Conservation (phyloP, 1,140 invertebrate genomes). For the Megathymus violae region DNA sequence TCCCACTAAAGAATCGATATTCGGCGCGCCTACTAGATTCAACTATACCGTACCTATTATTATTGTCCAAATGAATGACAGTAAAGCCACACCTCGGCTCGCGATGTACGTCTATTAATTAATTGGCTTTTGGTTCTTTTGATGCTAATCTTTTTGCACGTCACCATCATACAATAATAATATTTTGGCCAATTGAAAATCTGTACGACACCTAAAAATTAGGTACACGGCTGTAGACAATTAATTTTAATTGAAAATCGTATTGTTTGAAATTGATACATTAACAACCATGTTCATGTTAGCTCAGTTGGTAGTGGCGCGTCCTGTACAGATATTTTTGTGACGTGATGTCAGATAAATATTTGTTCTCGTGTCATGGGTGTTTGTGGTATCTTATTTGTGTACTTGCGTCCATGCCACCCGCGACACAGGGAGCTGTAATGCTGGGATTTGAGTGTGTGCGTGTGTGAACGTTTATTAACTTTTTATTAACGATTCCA, state of each 20-base stretch:
- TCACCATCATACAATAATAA: neutral
- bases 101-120: conserved; percentile 4
- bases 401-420: too few species aligned
- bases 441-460: too few species aligned
- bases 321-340: neutral
- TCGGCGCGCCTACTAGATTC: conserved; percentile 5
- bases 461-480: too few species aligned
- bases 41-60: conserved; percentile 8
- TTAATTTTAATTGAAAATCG: conserved; percentile 22
- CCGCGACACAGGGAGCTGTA: too few species aligned
- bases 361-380: too few species aligned
- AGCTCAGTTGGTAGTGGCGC: too few species aligned
- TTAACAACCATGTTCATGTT: too few species aligned
- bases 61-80: conserved; percentile 19
- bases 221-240: neutral
- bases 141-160: too few species aligned
- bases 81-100: conserved; percentile 19
- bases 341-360: neutral
- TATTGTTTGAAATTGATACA: conserved; percentile 21
- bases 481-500: too few species aligned
- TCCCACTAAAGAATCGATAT: too few species aligned
- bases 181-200: neutral
- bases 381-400: too few species aligned
- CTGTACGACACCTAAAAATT: neutral
- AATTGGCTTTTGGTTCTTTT: too few species aligned